Evolutionary conservation across 2,113 vertebrate species (phyloP), one percentile per base, ranked within the genome.

Genomic region (Aldabrachelys gigantea): DNA sequence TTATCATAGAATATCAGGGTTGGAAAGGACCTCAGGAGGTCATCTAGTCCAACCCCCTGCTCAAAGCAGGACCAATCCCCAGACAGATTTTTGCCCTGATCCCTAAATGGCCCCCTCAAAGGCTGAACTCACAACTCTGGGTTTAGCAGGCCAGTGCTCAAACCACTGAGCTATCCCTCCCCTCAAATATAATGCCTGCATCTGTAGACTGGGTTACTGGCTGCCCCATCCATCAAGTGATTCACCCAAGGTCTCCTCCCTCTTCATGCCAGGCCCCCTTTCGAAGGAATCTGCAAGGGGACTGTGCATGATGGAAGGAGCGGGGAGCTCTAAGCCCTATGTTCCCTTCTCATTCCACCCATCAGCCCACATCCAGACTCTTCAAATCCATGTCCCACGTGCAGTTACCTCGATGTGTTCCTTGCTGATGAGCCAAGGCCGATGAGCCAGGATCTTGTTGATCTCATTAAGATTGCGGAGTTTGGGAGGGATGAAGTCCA

Each of bases 361-460:
- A 16, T n/a, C 29, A 2, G 35, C n/a, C 7, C 22, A 11, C 59
- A 22, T 65, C 38, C 38, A 25, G 24, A 10, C 7, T 13, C 52
- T 8, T 31, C 10, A 52, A 6, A 29, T 3, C 35, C 80, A 8
- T 4, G 14, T 47, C 35, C 31, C 19, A 8, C 41, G 17, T 41
- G 8, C 80, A 14, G 65, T 94, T 96, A 99, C 99, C 99, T 99
- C 98, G 38, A 99, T 99, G 96, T 99, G 99, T 89, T 99, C 98
- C 98, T 99, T 99, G 62, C 98, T 99, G 97, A 99, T 98, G 50
- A 99, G 99, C 99, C 99, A 99, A 0, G 99, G 99, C 57, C 99
- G 97, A 97, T 99, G 99, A 1, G 99, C 99, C 97, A 99, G 97
- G 97, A 99, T 98, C 97, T 99, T 99, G 98, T 99, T 99, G 96